phyloP scores from a whole-genome alignment of 2,888 invertebrate genomes.

The Rhaphigaster nebulosa region DNA sequence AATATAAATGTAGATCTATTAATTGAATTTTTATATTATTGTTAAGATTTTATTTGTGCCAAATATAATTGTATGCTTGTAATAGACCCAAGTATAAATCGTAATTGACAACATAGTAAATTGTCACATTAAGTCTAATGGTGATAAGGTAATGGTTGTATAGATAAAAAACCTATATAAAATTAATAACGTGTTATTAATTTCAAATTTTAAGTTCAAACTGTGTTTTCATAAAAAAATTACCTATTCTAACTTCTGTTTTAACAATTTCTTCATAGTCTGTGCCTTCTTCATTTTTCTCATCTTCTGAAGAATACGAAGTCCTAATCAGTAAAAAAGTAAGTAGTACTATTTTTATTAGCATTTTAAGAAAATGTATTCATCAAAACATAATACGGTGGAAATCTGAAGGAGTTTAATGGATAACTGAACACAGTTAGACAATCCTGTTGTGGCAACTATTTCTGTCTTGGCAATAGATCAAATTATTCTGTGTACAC shows the following conservation, averaged over 20 bases:
- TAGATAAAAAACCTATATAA: too few relatives aligned
- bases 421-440: not conserved
- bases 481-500: not conserved
- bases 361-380: not conserved
- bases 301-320: conserved; percentile 6
- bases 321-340: not conserved
- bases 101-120: not conserved
- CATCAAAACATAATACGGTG: not conserved
- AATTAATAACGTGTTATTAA: too few relatives aligned
- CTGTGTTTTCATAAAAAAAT: not conserved
- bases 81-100: not conserved
- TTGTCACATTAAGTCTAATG: not conserved
- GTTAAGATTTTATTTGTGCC: not conserved
- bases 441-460: not conserved
- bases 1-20: not conserved
- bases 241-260: conserved; percentile 19
- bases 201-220: too few relatives aligned
- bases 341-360: not conserved
- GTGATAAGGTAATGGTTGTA: not conserved
- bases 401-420: not conserved
- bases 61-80: too few relatives aligned
- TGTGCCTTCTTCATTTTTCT: conserved; percentile 1
- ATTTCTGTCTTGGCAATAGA: conserved; percentile 38
- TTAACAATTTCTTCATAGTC: conserved; percentile 13
- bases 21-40: not conserved